Base-by-base conservation (phyloP, 2,888 invertebrate genomes). In the Drosophila sordidula region DNA sequence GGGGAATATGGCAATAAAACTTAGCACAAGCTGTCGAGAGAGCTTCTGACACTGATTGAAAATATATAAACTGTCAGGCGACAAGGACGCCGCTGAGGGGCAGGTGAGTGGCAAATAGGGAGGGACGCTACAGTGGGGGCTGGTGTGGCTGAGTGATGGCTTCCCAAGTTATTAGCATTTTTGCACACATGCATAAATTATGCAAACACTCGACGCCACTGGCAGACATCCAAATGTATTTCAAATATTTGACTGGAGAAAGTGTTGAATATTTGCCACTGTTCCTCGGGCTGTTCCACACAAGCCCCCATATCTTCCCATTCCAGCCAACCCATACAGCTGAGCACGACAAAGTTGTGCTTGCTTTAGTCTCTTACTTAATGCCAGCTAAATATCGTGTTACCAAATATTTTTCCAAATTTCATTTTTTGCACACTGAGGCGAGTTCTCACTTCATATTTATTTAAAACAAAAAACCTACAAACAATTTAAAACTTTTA, bases 1-100 rank as follows among this genome's bases (percentile, higher is more conserved):
- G 14, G 11, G n/a, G 45, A 32, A 42, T 50, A 77, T 46, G 62
- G 72, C 72, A 70, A 85, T 82, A 75, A 85, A 82, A 82, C 45
- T 62, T 66, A 74, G 64, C 70, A 70, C 66, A 69, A 54, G 63
- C 69, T 84, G 73, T 73, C 78, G 73, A 64, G 52, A 32, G 44
- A 34, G 34, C 12, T 46, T 63, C 34, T 89, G 87, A 78, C 87
- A 85, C 61, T 87, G 87, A 89, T 89, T 85, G 87, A 85, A 89
- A 81, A 85, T 73, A 76, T 74, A 74, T 74, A 78, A 76, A 78
- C 67, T 74, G 64, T 70, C 81, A 67, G 47, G 38, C 41, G 58
- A 36, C 58, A 55, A 36, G 18, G 57, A 36, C 29, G 32, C 39
- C 38, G 25, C 12, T 9, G 18, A 32, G 11, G 26, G 4, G 8